Evolutionary conservation across 2,888 invertebrate genomes (phyloP), one percentile per base, ranked within the genome.

Genomic region (Athripsodes cinereus): DNA sequence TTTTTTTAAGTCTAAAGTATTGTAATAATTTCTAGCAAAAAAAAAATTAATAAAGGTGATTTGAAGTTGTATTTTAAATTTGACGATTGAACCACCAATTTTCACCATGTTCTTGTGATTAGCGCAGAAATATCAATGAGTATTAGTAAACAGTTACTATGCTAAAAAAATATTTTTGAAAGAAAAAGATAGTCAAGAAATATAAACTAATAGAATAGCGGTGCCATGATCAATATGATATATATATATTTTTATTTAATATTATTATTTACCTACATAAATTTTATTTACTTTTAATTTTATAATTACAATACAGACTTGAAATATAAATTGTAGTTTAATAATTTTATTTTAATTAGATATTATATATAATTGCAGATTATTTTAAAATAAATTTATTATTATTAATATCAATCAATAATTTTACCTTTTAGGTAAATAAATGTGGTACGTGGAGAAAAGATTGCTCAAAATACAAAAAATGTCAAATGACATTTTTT

Each of bases 241-340:
- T 6, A 10, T 26, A 26, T 26, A 40, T 40, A 40, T 40, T 40
- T n/a, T n/a, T n/a, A 40, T 13, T 8, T 40, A 40, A 40, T 40
- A 40, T 40, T 40, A n/a, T 40, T 40, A 40, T n/a, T 40, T 40
- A 40, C 40, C n/a, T n/a, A n/a, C n/a, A n/a, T n/a, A n/a, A n/a
- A n/a, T n/a, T n/a, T n/a, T n/a, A n/a, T n/a, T n/a, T n/a, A n/a
- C n/a, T n/a, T n/a, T n/a, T n/a, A n/a, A n/a, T n/a, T n/a, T n/a
- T n/a, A 40, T 40, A 13, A n/a, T n/a, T 40, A 5, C 13, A 3
- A 40, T n/a, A 40, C 40, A 40, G 40, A 40, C 40, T 40, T 40
- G 40, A 31, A 31, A 6, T 8, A 31, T 8, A 31, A 31, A 31
- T 31, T n/a, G 16, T 40, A 16, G 8, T 8, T 40, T 8, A 31